phyloP scores from a whole-genome alignment of 2,113 vertebrate species.

The Pollachius pollachius region DNA sequence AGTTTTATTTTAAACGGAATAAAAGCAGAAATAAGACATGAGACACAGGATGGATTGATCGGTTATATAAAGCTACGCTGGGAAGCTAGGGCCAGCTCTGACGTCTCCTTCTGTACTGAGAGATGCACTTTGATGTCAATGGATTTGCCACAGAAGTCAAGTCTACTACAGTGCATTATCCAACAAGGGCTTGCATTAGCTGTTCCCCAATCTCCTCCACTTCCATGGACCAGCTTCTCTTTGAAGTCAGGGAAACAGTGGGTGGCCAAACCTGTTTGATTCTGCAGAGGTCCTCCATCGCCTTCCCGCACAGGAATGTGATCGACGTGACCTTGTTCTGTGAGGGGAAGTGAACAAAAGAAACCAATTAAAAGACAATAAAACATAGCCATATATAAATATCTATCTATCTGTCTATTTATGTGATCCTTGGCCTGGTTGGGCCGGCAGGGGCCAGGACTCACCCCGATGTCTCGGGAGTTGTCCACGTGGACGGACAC shows the following conservation, averaged over 20 bases:
- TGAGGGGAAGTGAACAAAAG: conserved; percentile 30
- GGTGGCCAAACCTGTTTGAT: conserved; percentile 88
- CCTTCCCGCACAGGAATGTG: conserved; percentile 93
- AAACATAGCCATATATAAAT: neutral
- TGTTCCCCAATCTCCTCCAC: too few relatives aligned
- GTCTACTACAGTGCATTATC: conserved; percentile 4
- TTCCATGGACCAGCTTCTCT: too few relatives aligned
- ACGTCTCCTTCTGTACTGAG: neutral
- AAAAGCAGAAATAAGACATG: too few relatives aligned
- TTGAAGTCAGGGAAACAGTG: neutral
- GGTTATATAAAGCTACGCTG: too few relatives aligned
- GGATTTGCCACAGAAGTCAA: neutral
- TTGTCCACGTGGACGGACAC: conserved; percentile 97
- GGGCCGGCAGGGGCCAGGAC: conserved; percentile 15
- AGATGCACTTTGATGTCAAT: conserved; percentile 2
- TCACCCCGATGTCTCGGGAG: conserved; percentile 97
- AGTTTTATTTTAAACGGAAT: too few relatives aligned
- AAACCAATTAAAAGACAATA: neutral
- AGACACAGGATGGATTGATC: too few relatives aligned
- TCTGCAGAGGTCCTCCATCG: conserved; percentile 95
- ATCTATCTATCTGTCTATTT: too few relatives aligned
- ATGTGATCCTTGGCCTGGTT: too few relatives aligned
- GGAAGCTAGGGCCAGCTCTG: neutral
- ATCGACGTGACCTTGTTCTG: conserved; percentile 99
- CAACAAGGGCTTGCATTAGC: neutral